These are phyloP conservation scores for Sebastes oblongus DNA, from an alignment of 2,797 vertebrate genomes.

Conservation along the genomic window DNA sequence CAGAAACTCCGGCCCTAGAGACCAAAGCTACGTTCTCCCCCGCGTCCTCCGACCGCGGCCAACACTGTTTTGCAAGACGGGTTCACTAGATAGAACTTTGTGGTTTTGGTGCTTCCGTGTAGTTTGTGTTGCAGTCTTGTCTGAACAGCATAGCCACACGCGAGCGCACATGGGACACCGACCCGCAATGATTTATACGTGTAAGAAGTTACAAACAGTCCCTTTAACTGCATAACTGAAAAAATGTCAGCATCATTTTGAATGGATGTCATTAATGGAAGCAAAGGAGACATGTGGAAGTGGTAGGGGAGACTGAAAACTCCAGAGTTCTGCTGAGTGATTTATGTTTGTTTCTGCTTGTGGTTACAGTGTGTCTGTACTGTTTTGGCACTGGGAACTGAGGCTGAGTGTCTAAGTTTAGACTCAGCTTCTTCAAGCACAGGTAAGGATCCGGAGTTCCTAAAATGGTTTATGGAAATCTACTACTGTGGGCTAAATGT, in stretches of 20 bases:
- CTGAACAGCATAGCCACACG: too few species aligned
- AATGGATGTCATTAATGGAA: conserved; percentile 13
- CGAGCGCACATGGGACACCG: too few species aligned
- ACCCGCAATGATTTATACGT: too few species aligned
- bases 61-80: too few species aligned
- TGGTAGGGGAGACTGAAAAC: background rate
- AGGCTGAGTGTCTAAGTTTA: background rate
- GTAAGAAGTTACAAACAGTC: too few species aligned
- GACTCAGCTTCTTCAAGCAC: background rate
- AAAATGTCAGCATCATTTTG: background rate
- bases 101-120: too few species aligned
- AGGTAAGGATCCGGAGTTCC: background rate
- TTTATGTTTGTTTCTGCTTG: background rate
- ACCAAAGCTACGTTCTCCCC: too few species aligned
- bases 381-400: background rate
- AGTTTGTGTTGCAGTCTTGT: too few species aligned
- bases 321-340: background rate
- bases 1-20: too few species aligned
- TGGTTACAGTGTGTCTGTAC: background rate
- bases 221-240: background rate
- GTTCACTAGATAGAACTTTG: too few species aligned
- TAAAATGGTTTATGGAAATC: background rate
- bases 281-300: background rate
- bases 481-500: background rate
- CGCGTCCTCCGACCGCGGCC: too few species aligned